Conservation (phyloP, 1,140 invertebrate species). For the Mercenaria mercenaria region DNA sequence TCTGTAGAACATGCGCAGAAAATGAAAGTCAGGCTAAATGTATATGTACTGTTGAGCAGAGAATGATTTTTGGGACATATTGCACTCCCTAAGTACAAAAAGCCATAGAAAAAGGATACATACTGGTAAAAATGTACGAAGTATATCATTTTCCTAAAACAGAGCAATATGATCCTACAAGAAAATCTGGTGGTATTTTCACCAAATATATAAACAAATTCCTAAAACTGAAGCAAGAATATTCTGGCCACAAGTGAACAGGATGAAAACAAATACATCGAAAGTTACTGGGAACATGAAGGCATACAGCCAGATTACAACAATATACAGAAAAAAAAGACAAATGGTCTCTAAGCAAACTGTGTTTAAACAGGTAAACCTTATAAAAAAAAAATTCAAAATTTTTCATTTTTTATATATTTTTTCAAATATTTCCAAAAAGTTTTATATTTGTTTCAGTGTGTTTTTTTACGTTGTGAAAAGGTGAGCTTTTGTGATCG, state of each 20-base stretch:
- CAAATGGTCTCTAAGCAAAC: conserved; percentile 70
- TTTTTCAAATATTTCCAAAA: no score
- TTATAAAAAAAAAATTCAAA: no score
- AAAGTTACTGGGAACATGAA: neutral
- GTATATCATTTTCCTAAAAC: conserved; percentile 18
- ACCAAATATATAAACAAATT: conserved; percentile 8
- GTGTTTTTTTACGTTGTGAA: no score
- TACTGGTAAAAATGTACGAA: conserved; percentile 29
- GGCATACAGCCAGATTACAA: neutral
- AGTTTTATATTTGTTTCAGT: no score
- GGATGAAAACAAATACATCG: neutral
- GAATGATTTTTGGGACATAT: neutral
- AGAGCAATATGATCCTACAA: conserved; percentile 66
- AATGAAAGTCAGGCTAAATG: neutral
- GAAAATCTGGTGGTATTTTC: neutral
- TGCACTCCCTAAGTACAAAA: neutral
- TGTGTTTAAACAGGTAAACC: conserved; percentile 69
- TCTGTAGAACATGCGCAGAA: neutral
- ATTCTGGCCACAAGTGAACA: neutral
- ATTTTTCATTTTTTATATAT: no score
- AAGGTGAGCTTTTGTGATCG: no score
- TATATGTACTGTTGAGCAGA: neutral
- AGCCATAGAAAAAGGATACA: conserved; percentile 36
- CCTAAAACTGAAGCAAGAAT: conserved; percentile 31
- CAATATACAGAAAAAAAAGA: conserved; percentile 82